These are phyloP conservation scores for Drosophila limbata DNA, from an alignment of 2,888 invertebrate species.

Conservation along the genomic window DNA sequence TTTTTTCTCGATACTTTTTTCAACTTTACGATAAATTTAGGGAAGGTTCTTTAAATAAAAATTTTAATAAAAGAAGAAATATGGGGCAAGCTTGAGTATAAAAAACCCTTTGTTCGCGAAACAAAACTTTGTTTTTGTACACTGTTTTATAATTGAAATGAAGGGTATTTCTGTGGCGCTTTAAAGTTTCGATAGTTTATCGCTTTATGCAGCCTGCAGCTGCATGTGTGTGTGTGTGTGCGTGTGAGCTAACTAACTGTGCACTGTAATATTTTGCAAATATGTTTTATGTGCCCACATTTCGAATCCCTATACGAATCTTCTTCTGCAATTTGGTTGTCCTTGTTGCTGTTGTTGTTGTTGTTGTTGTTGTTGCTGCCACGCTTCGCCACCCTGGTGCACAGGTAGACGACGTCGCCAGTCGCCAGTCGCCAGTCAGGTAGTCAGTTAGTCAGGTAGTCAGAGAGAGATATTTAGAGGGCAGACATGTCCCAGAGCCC, in stretches of 20 bases:
- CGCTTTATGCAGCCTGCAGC: constrained; percentile 21
- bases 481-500: constrained; percentile 55
- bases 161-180: constrained; percentile 26
- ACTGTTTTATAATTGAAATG: background rate
- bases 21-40: too few species aligned
- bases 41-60: too few species aligned
- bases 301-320: constrained; percentile 55
- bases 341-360: constrained; percentile 21
- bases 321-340: constrained; percentile 43
- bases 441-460: too few species aligned
- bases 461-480: background rate
- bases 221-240: constrained; percentile 3
- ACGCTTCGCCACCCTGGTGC: constrained; percentile 59
- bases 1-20: too few species aligned
- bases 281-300: constrained; percentile 71
- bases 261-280: constrained; percentile 68
- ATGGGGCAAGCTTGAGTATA: too few species aligned
- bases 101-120: too few species aligned
- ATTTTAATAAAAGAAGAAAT: too few species aligned
- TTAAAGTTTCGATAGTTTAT: constrained; percentile 25
- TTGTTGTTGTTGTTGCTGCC: constrained; percentile 33
- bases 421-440: background rate
- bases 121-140: background rate
- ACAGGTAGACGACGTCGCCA: constrained; percentile 10
- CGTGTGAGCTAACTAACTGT: constrained; percentile 60